Conservation (phyloP, 2,797 vertebrate species). For the Australoheros facetus region DNA sequence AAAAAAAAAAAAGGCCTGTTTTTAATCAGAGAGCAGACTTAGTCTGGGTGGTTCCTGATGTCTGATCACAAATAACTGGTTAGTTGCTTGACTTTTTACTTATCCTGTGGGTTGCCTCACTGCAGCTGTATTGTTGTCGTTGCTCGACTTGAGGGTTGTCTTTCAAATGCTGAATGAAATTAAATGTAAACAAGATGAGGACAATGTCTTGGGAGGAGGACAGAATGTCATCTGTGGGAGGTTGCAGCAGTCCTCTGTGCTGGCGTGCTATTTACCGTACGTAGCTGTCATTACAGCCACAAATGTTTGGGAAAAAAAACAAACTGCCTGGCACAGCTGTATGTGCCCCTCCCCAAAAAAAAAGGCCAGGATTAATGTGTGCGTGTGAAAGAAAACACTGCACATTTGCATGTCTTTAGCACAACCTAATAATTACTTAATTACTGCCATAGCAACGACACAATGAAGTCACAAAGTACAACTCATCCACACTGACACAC, state of each 20-base stretch:
- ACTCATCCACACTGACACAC: not conserved
- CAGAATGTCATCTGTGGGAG: conserved; percentile 56
- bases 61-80: conserved; percentile 27
- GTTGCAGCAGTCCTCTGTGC: conserved; percentile 31
- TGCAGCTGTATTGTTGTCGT: conserved; percentile 46
- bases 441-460: not conserved
- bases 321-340: conserved; percentile 32
- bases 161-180: conserved; percentile 50
- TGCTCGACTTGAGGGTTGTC: conserved; percentile 45
- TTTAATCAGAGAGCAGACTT: conserved; percentile 51
- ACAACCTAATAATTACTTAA: conserved; percentile 2
- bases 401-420: conserved; percentile 10
- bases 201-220: conserved; percentile 33
- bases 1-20: conserved; percentile 33
- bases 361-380: not conserved
- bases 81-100: conserved; percentile 15
- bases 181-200: conserved; percentile 60
- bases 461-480: conserved; percentile 10
- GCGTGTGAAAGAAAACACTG: conserved; percentile 3
- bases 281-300: conserved; percentile 56
- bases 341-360: not conserved
- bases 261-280: conserved; percentile 48
- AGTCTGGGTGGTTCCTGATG: conserved; percentile 44
- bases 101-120: conserved; percentile 12
- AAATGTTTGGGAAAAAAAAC: conserved; percentile 42